These are phyloP conservation scores for Siderastrea radians DNA, from an alignment of 92 coral and sea anemone genomes.

Conservation along the genomic window DNA sequence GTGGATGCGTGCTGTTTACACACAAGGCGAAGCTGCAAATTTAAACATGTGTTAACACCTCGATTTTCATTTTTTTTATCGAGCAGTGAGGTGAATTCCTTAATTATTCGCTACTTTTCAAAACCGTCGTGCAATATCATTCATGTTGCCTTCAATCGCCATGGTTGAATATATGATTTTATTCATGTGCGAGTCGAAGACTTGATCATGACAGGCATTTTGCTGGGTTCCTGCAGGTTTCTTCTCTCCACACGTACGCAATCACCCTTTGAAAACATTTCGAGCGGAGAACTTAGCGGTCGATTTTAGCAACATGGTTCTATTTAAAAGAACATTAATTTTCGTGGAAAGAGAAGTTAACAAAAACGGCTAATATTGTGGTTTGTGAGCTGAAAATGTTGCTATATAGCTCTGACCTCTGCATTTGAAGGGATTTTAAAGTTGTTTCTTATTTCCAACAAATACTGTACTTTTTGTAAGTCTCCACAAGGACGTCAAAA, in stretches of 20 bases:
- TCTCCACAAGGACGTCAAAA: background rate
- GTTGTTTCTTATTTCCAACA: background rate
- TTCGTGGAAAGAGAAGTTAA: no score
- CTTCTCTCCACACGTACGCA: background rate
- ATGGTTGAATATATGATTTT: slow-evolving; percentile 1
- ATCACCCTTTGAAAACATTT: slow-evolving; percentile 1
- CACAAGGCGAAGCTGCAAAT: background rate
- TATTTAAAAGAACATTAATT: background rate
- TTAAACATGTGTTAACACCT: background rate
- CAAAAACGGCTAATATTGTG: background rate
- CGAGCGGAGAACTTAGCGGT: background rate
- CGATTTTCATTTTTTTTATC: background rate
- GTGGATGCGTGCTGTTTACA: background rate
- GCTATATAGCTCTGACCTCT: background rate
- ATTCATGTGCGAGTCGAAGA: background rate
- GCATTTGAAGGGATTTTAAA: background rate
- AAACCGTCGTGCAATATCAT: background rate
- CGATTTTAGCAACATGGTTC: background rate
- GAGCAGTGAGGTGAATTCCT: background rate
- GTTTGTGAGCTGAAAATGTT: slow-evolving; percentile 4
- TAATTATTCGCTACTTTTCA: background rate
- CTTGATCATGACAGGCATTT: slow-evolving; percentile 5
- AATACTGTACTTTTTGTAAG: background rate
- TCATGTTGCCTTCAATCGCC: background rate
- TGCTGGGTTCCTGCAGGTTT: slow-evolving; percentile 19